Evolutionary conservation across 2,113 vertebrate species (phyloP).

Genomic region (Sclerurus mexicanus): DNA sequence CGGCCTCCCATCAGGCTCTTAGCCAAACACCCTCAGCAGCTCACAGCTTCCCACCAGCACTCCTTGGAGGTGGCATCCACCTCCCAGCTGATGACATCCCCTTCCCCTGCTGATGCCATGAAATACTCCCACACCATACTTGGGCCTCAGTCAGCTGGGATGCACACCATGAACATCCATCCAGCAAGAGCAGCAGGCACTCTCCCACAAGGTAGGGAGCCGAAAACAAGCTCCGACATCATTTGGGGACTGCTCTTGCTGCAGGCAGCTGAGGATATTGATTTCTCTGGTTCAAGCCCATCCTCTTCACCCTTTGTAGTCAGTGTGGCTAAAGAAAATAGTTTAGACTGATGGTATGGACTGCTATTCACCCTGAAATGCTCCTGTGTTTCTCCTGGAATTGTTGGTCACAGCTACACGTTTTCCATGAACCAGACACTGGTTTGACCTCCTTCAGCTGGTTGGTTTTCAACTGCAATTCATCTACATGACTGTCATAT

Average conservation of each 20-base stretch:
- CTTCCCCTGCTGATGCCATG: background rate
- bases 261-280: background rate
- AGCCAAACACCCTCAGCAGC: background rate
- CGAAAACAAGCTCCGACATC: background rate
- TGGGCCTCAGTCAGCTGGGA: background rate
- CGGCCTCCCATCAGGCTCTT: background rate
- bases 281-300: background rate
- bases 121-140: background rate
- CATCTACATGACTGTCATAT: background rate
- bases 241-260: accelerated
- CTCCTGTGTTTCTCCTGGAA: background rate
- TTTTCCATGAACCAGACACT: background rate
- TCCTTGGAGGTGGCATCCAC: background rate
- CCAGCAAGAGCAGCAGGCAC: background rate
- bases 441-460: background rate
- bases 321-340: background rate
- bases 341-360: background rate
- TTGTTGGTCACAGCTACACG: background rate
- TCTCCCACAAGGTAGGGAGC: background rate
- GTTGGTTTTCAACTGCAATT: background rate
- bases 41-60: background rate
- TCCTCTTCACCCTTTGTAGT: background rate
- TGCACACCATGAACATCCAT: background rate
- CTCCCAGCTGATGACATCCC: background rate
- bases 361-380: background rate